Conservation (phyloP, 2,888 invertebrate genomes). For the Dryococelus australis region DNA sequence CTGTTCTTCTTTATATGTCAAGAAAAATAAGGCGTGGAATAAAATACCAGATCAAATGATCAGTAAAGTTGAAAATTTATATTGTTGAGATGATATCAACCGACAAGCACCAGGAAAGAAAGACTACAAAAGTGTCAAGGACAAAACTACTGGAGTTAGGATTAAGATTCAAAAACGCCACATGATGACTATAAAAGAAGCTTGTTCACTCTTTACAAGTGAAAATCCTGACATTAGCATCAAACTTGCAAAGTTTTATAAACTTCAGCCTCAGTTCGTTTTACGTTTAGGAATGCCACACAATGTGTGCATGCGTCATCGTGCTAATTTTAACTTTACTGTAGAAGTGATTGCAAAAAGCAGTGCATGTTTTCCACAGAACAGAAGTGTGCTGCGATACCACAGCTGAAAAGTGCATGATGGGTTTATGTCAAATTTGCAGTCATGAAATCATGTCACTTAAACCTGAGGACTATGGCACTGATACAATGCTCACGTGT, state of each 20-base stretch:
- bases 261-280: background rate
- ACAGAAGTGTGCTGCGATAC: background rate
- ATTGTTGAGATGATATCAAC: background rate
- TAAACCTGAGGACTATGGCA: too few relatives aligned
- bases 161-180: background rate
- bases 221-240: background rate
- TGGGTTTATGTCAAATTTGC: background rate
- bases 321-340: background rate
- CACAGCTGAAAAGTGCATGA: constrained; percentile 9
- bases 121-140: background rate
- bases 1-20: background rate
- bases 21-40: background rate
- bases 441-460: too few relatives aligned
- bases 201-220: background rate
- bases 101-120: background rate
- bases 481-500: too few relatives aligned
- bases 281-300: background rate
- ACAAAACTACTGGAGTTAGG: background rate
- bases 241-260: background rate
- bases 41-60: background rate
- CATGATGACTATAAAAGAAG: constrained; percentile 9
- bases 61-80: background rate
- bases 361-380: background rate
- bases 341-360: background rate
- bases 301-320: background rate